Evolutionary conservation across 2,888 invertebrate species (phyloP), one percentile per base, ranked within the genome.

Genomic region (Mantis religiosa): DNA sequence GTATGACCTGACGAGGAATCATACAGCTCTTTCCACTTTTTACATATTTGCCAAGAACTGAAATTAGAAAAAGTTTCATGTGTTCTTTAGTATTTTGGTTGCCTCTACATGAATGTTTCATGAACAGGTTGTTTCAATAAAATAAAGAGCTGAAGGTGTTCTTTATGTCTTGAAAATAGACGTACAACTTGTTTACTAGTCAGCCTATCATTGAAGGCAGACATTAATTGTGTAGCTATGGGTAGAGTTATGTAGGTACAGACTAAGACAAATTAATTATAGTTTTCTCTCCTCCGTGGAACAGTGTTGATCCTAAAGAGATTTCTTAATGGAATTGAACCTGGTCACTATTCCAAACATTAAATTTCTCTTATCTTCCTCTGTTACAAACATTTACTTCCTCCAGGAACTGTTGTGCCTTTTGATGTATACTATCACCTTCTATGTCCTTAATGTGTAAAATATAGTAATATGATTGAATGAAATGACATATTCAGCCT

Each of bases 281-380:
- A 30, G 30, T 30, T 30, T 30, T 30, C 83, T 83, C 2, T 83
- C 27, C 83, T 87, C 82, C 82, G 83, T 41, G 47, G 83, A 7
- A 82, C 41, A 87, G 41, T 83, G 87, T 87, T 87, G 87, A 83
- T 47, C 47, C 34, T 87, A 47, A 8, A 87, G 83, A 87, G n/a
- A 83, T 82, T 87, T 83, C 83, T 83, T 25, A 87, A 82, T 83
- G 1, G 27, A 41, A 87, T 87, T 83, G 87, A 87, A 41, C 54
- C 6, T 83, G 83, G 83, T 87, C 87, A 83, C 83, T 87, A 3
- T 83, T 83, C 41, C 87, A 87, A 83, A 87, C 47, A 7, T 87
- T 86, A 27, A 27, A n/a, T 41, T 86, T 94, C 91, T 94, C 94
- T 93, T 94, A 92, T 94, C 94, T 93, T 93, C 94, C 91, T 94